Evolutionary conservation across 2,797 vertebrate genomes (phyloP), one percentile per base, ranked within the genome.

Genomic region (Craterocephalus amniculus): DNA sequence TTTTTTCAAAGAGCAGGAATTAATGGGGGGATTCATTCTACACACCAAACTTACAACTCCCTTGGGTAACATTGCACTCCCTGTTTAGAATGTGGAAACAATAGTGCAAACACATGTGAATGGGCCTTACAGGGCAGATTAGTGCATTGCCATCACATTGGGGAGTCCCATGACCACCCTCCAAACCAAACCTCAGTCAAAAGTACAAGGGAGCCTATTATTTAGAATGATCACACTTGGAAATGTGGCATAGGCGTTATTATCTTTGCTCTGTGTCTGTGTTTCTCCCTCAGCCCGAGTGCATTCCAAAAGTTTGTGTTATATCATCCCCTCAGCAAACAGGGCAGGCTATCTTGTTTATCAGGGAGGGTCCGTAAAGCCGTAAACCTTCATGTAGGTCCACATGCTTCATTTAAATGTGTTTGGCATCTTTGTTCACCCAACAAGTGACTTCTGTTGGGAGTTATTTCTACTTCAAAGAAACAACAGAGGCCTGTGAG

Each of bases 131-230:
- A 87, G 76, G 76, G 76, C 80, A 91, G 89, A 92, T 90, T 90
- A 91, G 87, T 83, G 84, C 84, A 64, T 68, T 84, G 87, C 85
- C 79, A 88, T 89, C 88, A 79, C 87, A 92, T 66, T 73, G 82
- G 83, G 84, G 86, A 91, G 84, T 88, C 90, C 78, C 90, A 89
- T 92, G 88, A 91, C 88, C 82, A 77, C 66, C 85, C 76, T 84
- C 75, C 80, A 79, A 67, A 66, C 84, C 76, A 87, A 87, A 90
- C 84, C 84, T 78, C 82, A 83, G 81, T 65, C 72, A 61, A 80
- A 80, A 89, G 85, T 79, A 90, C 91, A 91, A 91, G 87, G 79
- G 68, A 85, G 75, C 78, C 79, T 84, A 82, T 92, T 90, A 92
- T 92, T 84, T 67, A 73, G 55, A 73, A 81, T 43, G 62, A 77